Evolutionary conservation across 2,113 vertebrate genomes (phyloP).

Genomic region (Actinemys pallida): DNA sequence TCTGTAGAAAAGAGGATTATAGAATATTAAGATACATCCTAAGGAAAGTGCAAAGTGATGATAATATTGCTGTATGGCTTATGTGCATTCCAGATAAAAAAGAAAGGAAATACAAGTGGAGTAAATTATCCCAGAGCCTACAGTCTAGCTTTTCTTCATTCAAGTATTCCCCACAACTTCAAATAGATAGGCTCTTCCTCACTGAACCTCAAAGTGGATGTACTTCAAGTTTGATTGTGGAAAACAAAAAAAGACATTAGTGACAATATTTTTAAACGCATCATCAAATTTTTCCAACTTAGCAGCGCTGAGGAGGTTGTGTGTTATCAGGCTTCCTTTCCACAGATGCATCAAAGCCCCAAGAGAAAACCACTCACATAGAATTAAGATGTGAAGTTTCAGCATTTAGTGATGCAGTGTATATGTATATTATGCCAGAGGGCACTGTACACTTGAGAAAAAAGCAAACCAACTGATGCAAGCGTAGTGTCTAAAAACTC

Average conservation of each 20-base stretch:
- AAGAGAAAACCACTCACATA: conserved; percentile 78
- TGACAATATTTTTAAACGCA: conserved; percentile 65
- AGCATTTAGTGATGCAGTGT: conserved; percentile 65
- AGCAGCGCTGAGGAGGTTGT: not conserved
- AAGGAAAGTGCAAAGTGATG: conserved; percentile 74
- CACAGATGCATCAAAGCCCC: conserved; percentile 57
- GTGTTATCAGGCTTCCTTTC: conserved; percentile 48
- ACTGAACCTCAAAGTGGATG: conserved; percentile 26
- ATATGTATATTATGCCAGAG: conserved; percentile 70
- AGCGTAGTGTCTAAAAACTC: conserved; percentile 41
- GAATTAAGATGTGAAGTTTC: conserved; percentile 79
- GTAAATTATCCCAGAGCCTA: conserved; percentile 64
- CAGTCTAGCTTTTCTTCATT: conserved; percentile 58
- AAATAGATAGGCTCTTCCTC: conserved; percentile 37
- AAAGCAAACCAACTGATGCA: conserved; percentile 58
- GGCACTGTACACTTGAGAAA: conserved; percentile 47
- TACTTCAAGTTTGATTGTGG: conserved; percentile 9
- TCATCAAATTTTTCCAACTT: conserved; percentile 52
- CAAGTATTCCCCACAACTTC: conserved; percentile 60
- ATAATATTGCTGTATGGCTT: conserved; percentile 67
- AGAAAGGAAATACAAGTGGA: conserved; percentile 56
- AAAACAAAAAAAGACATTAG: conserved; percentile 24
- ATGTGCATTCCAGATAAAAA: conserved; percentile 47
- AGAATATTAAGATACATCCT: conserved; percentile 74
- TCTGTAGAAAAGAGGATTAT: conserved; percentile 78